Conservation (phyloP, 2,113 vertebrate species). For the Syngnathoides biaculeatus region DNA sequence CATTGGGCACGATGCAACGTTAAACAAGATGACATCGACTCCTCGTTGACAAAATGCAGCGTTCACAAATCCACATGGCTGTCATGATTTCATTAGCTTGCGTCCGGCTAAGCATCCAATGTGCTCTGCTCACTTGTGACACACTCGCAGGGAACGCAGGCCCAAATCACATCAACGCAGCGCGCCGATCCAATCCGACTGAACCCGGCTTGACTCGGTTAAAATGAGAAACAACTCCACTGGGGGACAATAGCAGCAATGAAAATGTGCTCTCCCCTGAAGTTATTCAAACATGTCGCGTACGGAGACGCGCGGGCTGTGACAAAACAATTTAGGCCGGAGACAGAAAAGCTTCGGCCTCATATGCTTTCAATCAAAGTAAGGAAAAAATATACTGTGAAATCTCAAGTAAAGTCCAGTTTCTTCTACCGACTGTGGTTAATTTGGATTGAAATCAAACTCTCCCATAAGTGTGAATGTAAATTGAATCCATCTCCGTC, state of each 20-base stretch:
- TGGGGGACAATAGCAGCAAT: not conserved
- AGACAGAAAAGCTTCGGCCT: slow-evolving; percentile 1
- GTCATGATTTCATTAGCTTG: slow-evolving; percentile 24
- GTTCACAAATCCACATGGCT: slow-evolving; percentile 6
- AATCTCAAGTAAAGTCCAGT: not conserved
- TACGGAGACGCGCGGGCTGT: not conserved
- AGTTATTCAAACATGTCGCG: not conserved
- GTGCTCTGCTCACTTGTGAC: slow-evolving; percentile 7
- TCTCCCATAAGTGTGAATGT: too few species aligned
- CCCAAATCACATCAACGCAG: slow-evolving; percentile 4
- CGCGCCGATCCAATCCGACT: not conserved
- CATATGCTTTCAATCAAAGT: not conserved
- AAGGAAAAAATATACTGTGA: not conserved
- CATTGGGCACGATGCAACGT: not conserved
- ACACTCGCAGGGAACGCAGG: slow-evolving; percentile 1
- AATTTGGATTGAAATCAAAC: too few species aligned
- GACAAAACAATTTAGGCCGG: slow-evolving; percentile 12
- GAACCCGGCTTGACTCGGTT: not conserved
- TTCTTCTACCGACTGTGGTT: too few species aligned
- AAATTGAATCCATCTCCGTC: too few species aligned
- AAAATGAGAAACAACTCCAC: not conserved
- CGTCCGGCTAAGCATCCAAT: slow-evolving; percentile 13
- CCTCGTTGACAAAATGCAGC: not conserved
- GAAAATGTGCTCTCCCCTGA: not conserved
- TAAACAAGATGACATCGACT: not conserved